Percentiles rank a stretch among this genome's conserved stretches.
Evolutionary conservation across 2,888 invertebrate species (phyloP).

Genomic region (Cryptocephalus moraei): DNA sequence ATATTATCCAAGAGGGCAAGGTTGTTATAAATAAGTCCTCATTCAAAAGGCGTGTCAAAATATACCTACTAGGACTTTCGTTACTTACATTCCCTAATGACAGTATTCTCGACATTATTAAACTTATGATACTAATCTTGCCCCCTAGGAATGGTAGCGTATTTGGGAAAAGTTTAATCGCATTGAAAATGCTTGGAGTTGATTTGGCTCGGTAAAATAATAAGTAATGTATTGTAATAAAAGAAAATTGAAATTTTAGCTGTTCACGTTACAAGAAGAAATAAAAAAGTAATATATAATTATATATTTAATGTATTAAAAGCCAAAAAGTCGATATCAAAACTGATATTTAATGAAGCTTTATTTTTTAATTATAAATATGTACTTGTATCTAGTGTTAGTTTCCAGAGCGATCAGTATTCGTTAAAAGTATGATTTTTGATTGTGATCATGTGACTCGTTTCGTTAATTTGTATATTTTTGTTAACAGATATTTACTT

Average conservation of each 20-base stretch:
- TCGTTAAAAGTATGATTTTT: constrained; percentile 4
- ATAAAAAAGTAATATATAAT: constrained; percentile 7
- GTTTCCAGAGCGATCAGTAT: too few relatives aligned
- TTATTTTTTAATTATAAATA: constrained; percentile 1
- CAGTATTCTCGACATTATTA: too few relatives aligned
- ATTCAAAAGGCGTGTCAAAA: too few relatives aligned
- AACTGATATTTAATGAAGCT: background rate
- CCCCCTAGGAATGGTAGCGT: too few relatives aligned
- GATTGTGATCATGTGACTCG: constrained; percentile 5
- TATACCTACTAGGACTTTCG: too few relatives aligned
- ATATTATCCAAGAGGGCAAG: too few relatives aligned
- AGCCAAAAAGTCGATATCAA: constrained; percentile 5
- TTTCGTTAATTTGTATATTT: background rate
- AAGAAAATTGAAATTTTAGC: constrained; percentile 9
- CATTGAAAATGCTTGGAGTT: constrained; percentile 22
- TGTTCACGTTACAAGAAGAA: constrained; percentile 13
- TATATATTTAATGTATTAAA: constrained; percentile 1
- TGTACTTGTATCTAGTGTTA: background rate
- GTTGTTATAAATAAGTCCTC: too few relatives aligned
- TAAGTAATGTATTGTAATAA: background rate
- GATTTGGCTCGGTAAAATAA: constrained; percentile 15
- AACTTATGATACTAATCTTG: too few relatives aligned
- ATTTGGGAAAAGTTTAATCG: constrained; percentile 6
- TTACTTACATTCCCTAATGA: too few relatives aligned
- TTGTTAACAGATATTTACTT: background rate